These are phyloP conservation scores for Lateolabrax maculatus DNA, from an alignment of 2,797 vertebrate species.

Conservation along the genomic window DNA sequence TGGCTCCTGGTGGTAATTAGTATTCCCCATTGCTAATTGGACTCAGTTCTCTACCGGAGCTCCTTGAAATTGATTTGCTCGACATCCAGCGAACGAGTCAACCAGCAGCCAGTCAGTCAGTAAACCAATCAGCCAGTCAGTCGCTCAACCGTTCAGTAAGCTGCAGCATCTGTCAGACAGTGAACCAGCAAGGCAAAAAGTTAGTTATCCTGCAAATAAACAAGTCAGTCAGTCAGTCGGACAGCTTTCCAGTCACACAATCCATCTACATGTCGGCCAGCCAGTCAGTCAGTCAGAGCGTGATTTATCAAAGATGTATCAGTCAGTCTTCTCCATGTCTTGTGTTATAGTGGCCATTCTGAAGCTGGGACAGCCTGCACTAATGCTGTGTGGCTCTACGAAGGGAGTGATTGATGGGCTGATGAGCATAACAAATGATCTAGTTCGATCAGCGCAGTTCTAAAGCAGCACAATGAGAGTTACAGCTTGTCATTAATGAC, in stretches of 20 bases:
- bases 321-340: conserved; percentile 11
- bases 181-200: conserved; percentile 25
- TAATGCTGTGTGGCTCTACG: conserved; percentile 24
- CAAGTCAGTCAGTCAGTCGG: conserved; percentile 1
- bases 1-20: conserved; percentile 70
- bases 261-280: not conserved
- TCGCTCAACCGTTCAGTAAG: conserved; percentile 26
- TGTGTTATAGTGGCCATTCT: conserved; percentile 25
- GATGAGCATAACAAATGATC: conserved; percentile 70
- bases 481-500: conserved; percentile 67
- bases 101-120: conserved; percentile 33
- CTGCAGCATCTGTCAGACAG: conserved; percentile 7
- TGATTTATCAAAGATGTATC: conserved; percentile 51
- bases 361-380: conserved; percentile 18
- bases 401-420: conserved; percentile 65
- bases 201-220: conserved; percentile 31
- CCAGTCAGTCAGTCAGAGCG: conserved; percentile 18
- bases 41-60: conserved; percentile 40
- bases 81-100: conserved; percentile 23
- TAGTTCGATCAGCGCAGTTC: conserved; percentile 42
- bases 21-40: conserved; percentile 57
- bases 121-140: conserved; percentile 44
- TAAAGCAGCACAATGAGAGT: conserved; percentile 57
- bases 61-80: conserved; percentile 65
- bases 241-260: conserved; percentile 4